A percentile compares a stretch with the other conserved stretches of the same genome.
These are phyloP conservation scores for Leucania comma DNA, from an alignment of 2,888 invertebrate species.

Conservation along the genomic window DNA sequence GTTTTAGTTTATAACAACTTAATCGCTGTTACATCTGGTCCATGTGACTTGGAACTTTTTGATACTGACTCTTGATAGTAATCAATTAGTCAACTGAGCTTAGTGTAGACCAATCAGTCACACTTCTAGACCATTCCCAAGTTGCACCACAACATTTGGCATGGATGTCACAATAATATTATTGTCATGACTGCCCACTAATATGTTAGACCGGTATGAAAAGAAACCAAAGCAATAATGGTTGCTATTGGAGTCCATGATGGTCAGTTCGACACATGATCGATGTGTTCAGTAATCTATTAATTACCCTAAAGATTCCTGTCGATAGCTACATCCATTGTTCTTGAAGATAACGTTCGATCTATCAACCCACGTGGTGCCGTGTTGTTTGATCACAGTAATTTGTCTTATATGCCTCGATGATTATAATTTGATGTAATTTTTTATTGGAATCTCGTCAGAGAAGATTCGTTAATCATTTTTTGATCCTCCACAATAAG, in stretches of 20 bases:
- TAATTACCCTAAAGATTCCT: conserved; percentile 86
- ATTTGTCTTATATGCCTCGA: conserved; percentile 85
- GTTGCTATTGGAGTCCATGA: conserved; percentile 40
- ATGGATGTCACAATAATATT: conserved; percentile 49
- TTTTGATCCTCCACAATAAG: conserved; percentile 51
- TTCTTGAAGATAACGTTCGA: conserved; percentile 79
- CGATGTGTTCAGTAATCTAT: conserved; percentile 84
- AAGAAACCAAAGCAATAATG: conserved; percentile 38
- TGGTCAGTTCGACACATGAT: conserved; percentile 76
- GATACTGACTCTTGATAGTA: conserved; percentile 1
- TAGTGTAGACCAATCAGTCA: conserved; percentile 33
- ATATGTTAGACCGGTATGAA: conserved; percentile 44
- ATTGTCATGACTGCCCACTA: conserved; percentile 28
- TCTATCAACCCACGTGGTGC: conserved; percentile 88
- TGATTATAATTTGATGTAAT: conserved; percentile 76
- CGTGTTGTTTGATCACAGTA: conserved; percentile 82
- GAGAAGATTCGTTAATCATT: conserved; percentile 61
- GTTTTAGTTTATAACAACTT: background rate
- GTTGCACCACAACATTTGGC: conserved; percentile 25
- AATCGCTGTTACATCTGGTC: conserved; percentile 3
- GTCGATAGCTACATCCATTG: conserved; percentile 84
- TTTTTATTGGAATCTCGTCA: conserved; percentile 63
- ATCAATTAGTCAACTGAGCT: conserved; percentile 30
- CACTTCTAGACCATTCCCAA: conserved; percentile 26
- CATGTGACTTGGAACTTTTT: background rate